phyloP scores from a whole-genome alignment of 2,113 vertebrate species.

The Candoia aspera region DNA sequence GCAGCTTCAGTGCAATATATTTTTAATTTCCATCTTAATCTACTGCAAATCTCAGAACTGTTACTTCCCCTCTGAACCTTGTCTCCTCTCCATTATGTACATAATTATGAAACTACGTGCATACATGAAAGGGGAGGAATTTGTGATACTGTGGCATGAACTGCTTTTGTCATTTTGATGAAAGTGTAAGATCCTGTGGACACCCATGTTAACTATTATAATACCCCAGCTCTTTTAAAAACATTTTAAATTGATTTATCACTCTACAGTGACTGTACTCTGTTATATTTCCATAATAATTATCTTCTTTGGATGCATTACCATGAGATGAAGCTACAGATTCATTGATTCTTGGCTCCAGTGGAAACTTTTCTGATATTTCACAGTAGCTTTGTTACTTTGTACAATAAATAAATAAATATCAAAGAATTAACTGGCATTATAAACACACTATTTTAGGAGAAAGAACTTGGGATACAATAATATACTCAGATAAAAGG shows the following conservation, averaged over 20 bases:
- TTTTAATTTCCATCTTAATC: background rate
- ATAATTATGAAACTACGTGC: background rate
- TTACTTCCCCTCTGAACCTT: background rate
- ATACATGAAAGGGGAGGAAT: no score
- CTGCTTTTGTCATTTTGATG: no score
- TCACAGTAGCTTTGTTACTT: background rate
- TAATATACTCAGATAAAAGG: constrained; percentile 1
- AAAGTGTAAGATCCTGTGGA: no score
- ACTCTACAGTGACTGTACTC: background rate
- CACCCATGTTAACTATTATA: no score
- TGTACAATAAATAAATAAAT: background rate
- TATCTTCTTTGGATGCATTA: background rate
- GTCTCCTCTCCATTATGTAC: background rate
- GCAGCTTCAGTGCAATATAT: background rate
- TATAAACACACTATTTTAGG: background rate
- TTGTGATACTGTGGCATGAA: no score
- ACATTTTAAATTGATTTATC: background rate
- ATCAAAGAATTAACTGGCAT: background rate
- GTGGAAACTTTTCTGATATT: no score
- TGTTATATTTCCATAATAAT: background rate
- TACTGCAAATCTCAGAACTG: background rate
- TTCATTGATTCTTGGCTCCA: background rate
- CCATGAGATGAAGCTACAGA: background rate
- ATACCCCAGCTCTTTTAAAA: no score
- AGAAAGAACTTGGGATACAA: background rate